phyloP scores from a whole-genome alignment of 2,113 vertebrate genomes.

The Cygnus atratus region DNA sequence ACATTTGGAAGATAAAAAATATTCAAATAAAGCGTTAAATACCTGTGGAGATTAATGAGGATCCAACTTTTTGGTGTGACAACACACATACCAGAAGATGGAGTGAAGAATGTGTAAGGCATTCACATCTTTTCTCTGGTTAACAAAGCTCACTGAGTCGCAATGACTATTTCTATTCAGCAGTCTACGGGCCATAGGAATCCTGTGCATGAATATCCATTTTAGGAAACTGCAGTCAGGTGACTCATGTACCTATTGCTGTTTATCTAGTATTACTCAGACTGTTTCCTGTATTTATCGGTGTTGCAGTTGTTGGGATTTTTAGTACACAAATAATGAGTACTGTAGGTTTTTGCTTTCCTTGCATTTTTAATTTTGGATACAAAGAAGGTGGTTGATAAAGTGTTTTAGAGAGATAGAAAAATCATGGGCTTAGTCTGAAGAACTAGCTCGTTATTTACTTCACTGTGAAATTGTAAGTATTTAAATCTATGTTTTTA shows the following conservation, averaged over 20 bases:
- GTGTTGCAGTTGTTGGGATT: background rate
- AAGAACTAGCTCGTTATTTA: background rate
- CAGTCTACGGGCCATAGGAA: background rate
- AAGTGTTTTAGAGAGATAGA: background rate
- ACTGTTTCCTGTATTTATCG: background rate
- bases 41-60: slow-evolving; percentile 24
- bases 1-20: slow-evolving; percentile 21
- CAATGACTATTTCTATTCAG: background rate
- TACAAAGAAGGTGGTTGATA: background rate
- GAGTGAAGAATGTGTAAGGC: background rate
- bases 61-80: slow-evolving; percentile 28
- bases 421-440: background rate
- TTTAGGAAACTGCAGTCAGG: background rate
- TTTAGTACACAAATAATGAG: background rate
- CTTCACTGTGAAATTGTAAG: background rate
- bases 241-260: background rate
- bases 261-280: background rate
- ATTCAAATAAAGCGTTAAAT: slow-evolving; percentile 32
- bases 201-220: background rate
- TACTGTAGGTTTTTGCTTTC: background rate
- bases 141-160: background rate
- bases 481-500: background rate
- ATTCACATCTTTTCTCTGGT: slow-evolving; percentile 22
- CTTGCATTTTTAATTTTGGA: background rate
- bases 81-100: slow-evolving; percentile 42